Evolutionary conservation across 2,113 vertebrate genomes (phyloP).

Genomic region (Daphoenositta chrysoptera): DNA sequence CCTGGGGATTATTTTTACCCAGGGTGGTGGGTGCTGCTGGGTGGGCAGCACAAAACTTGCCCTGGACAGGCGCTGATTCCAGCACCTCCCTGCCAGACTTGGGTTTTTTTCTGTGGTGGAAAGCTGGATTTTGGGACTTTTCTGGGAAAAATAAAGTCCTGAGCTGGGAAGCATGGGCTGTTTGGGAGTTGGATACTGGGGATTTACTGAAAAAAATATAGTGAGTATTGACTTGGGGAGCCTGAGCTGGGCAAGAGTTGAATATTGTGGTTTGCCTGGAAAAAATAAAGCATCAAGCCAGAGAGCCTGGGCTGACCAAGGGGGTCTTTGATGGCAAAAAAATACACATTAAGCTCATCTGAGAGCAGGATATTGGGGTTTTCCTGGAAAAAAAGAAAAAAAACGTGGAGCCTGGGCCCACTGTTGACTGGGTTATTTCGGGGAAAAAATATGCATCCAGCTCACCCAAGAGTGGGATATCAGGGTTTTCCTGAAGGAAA

Average conservation of each 20-base stretch:
- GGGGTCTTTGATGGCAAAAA: neutral
- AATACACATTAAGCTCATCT: neutral
- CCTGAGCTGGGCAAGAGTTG: neutral
- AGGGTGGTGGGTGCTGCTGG: neutral
- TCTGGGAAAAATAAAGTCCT: neutral
- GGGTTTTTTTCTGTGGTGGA: fast-evolving
- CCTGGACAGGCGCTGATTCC: fast-evolving
- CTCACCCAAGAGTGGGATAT: neutral
- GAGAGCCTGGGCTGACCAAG: neutral
- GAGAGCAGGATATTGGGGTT: neutral
- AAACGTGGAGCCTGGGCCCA: neutral
- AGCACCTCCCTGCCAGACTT: neutral
- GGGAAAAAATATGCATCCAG: neutral
- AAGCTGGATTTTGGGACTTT: neutral
- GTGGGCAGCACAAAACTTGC: neutral
- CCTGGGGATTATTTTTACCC: neutral
- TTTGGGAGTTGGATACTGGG: neutral
- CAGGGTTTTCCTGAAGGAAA: neutral
- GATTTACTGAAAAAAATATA: neutral
- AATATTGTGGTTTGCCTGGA: neutral
- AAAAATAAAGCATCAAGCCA: neutral
- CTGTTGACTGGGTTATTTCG: no score
- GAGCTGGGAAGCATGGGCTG: neutral
- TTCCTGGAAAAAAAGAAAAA: neutral
- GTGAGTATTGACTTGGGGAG: neutral